A percentile compares a stretch with the other conserved stretches of the same genome.
These are phyloP conservation scores for Mesorhabditis spiculigera DNA, from an alignment of 2,888 invertebrate species.

Conservation along the genomic window DNA sequence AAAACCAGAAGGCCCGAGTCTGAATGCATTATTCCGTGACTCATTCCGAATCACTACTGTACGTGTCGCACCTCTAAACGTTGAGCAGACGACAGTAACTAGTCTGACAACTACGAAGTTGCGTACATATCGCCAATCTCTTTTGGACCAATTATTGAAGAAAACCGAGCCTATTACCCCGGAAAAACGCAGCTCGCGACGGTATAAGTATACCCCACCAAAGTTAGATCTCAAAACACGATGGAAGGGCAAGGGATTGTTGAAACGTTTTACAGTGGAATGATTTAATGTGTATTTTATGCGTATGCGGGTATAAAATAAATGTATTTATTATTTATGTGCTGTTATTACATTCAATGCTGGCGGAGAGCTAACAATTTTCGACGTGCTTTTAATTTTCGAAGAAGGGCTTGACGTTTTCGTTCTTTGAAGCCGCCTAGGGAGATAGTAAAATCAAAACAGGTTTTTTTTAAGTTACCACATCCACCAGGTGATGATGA, in stretches of 20 bases:
- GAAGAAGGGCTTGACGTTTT: background rate
- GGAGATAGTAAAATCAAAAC: background rate
- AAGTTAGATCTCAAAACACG: background rate
- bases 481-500: background rate
- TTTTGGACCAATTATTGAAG: background rate
- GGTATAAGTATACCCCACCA: constrained; percentile 4
- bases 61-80: too few relatives aligned
- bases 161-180: background rate
- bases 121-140: too few relatives aligned
- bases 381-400: background rate
- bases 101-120: too few relatives aligned
- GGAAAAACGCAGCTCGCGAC: background rate
- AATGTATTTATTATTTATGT: too few relatives aligned
- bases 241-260: background rate
- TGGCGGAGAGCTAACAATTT: background rate
- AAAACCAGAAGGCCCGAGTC: background rate
- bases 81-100: too few relatives aligned
- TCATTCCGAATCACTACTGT: too few relatives aligned
- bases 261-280: constrained; percentile 1
- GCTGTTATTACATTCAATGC: background rate
- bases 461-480: background rate
- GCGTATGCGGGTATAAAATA: background rate
- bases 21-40: background rate
- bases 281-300: background rate
- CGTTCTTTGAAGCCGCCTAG: constrained; percentile 4